Evolutionary conservation across 2,888 invertebrate genomes (phyloP).

Genomic region (Pterobdella sp.): DNA sequence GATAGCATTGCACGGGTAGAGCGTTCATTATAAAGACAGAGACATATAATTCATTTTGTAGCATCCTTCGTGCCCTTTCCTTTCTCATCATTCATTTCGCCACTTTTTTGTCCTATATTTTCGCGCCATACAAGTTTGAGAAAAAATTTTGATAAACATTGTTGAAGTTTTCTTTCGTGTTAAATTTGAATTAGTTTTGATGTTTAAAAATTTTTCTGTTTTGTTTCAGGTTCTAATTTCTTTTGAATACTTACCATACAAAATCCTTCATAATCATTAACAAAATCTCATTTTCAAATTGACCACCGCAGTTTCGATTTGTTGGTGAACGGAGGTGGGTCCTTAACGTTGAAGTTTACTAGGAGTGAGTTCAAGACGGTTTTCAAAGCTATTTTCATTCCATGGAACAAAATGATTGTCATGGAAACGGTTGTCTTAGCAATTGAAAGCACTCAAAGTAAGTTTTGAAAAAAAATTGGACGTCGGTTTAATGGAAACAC

Average conservation of each 20-base stretch:
- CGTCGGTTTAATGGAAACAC: too few species aligned
- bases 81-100: too few species aligned
- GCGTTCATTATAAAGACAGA: too few species aligned
- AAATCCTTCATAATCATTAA: too few species aligned
- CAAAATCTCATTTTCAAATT: neutral
- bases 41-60: too few species aligned
- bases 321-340: slow-evolving; percentile 30
- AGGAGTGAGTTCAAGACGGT: slow-evolving; percentile 13
- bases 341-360: slow-evolving; percentile 24
- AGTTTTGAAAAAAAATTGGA: too few species aligned
- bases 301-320: slow-evolving; percentile 23
- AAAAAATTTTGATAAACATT: too few species aligned
- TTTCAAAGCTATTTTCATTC: slow-evolving; percentile 19
- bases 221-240: neutral
- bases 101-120: too few species aligned
- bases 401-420: slow-evolving; percentile 27
- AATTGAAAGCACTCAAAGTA: neutral
- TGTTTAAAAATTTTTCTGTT: neutral
- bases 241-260: too few species aligned
- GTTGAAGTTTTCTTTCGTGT: neutral
- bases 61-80: too few species aligned
- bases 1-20: too few species aligned
- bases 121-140: too few species aligned
- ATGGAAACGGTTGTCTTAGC: slow-evolving; percentile 27
- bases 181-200: neutral